These are phyloP conservation scores for Eucera pruinosa DNA, from an alignment of 2,888 invertebrate genomes.

Conservation along the genomic window DNA sequence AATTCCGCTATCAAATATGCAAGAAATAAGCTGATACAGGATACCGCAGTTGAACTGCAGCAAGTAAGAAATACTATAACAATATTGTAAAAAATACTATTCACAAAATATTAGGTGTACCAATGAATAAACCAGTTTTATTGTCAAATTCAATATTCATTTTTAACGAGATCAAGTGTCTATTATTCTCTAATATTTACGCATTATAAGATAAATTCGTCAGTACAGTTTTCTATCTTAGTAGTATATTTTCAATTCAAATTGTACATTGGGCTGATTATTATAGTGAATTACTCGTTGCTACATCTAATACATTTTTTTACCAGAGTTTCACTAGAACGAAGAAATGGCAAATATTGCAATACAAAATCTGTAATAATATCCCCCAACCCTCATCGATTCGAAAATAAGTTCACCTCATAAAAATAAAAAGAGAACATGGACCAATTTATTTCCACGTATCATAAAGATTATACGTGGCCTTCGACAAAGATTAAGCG, in stretches of 20 bases:
- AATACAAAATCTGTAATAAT: neutral
- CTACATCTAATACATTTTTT: neutral
- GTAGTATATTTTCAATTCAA: too few species aligned
- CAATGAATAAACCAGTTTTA: too few species aligned
- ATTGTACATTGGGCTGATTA: too few species aligned
- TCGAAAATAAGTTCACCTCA: neutral
- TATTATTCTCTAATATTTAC: too few species aligned
- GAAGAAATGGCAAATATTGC: neutral
- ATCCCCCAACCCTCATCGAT: too few species aligned
- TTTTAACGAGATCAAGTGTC: too few species aligned
- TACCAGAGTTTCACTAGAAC: neutral
- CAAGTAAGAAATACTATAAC: neutral
- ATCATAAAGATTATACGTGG: slow-evolving; percentile 88
- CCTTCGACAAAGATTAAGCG: slow-evolving; percentile 83
- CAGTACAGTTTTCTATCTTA: too few species aligned
- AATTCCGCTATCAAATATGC: neutral
- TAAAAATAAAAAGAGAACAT: slow-evolving; percentile 21
- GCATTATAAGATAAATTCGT: too few species aligned
- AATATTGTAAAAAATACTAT: too few species aligned
- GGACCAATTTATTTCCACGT: slow-evolving; percentile 86
- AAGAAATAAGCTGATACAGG: neutral
- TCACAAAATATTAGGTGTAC: too few species aligned
- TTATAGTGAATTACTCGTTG: too few species aligned
- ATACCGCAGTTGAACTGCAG: neutral
- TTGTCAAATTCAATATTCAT: too few species aligned